Evolutionary conservation across 2,888 invertebrate genomes (phyloP).

Genomic region (Tenodera sinensis): DNA sequence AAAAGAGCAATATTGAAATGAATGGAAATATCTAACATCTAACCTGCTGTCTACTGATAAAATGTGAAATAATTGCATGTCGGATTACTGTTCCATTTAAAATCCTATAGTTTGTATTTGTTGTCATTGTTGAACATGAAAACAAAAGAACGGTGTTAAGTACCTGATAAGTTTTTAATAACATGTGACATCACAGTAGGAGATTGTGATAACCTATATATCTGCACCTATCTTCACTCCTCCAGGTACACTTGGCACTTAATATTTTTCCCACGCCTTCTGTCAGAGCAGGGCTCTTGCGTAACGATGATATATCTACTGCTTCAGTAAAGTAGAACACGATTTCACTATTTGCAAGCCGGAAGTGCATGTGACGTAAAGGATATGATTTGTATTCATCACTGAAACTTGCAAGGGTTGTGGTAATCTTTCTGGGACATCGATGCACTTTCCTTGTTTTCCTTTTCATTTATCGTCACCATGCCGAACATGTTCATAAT

Average conservation of each 20-base stretch:
- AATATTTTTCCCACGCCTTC: background rate
- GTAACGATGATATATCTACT: background rate
- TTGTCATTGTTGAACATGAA: no score
- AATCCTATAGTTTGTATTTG: no score
- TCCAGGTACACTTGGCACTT: background rate
- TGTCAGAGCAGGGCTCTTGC: background rate
- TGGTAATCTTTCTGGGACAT: background rate
- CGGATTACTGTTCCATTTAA: no score
- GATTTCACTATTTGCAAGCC: background rate
- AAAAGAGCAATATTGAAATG: no score
- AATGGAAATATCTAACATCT: no score
- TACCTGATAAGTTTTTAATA: no score
- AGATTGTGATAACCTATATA: background rate
- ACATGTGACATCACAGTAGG: no score
- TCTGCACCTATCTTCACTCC: background rate
- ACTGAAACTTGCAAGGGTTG: background rate
- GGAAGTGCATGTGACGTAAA: background rate
- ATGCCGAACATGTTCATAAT: no score
- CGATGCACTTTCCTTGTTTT: background rate
- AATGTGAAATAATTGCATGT: no score
- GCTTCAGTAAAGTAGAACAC: background rate
- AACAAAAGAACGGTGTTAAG: no score
- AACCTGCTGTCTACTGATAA: no score
- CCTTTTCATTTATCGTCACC: no score
- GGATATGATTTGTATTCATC: background rate